Percentiles rank a stretch among this genome's conserved stretches.
These are phyloP conservation scores for Sarcophaga bullata DNA, from an alignment of 1,140 invertebrate genomes.

Conservation along the genomic window DNA sequence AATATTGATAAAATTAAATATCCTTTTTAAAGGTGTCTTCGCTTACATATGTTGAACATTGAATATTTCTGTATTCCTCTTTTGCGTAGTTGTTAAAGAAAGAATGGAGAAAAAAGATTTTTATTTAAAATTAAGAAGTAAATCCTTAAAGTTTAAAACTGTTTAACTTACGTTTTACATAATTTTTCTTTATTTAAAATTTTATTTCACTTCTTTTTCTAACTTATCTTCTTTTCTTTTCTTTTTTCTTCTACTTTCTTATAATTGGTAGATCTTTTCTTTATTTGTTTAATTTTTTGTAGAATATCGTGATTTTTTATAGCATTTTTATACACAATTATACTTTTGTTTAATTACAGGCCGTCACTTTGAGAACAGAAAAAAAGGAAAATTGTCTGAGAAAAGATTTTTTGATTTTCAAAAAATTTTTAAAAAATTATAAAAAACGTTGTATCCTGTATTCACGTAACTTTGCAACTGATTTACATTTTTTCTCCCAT, in stretches of 20 bases:
- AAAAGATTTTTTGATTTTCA: neutral
- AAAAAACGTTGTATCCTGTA: conserved; percentile 35
- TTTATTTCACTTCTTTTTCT: too few relatives aligned
- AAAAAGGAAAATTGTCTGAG: conserved; percentile 11
- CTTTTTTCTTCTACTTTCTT: too few relatives aligned
- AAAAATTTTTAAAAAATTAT: neutral
- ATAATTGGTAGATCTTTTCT: neutral
- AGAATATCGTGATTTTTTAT: neutral
- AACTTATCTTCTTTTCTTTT: too few relatives aligned
- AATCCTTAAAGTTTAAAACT: too few relatives aligned
- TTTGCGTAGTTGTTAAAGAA: too few relatives aligned
- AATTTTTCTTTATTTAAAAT: too few relatives aligned
- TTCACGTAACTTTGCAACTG: conserved; percentile 40
- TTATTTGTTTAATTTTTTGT: neutral
- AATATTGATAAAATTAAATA: neutral
- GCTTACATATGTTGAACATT: too few relatives aligned
- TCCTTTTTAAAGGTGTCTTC: too few relatives aligned
- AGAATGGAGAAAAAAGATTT: too few relatives aligned
- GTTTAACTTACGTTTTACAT: too few relatives aligned
- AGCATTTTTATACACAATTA: neutral
- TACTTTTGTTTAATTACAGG: neutral
- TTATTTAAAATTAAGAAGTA: too few relatives aligned
- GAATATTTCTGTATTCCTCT: too few relatives aligned
- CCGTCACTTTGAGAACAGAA: neutral
- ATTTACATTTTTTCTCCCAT: conserved; percentile 16